Evolutionary conservation across 1,140 invertebrate genomes (phyloP), one percentile per base, ranked within the genome.

Genomic region (Leptopilina boulardi): DNA sequence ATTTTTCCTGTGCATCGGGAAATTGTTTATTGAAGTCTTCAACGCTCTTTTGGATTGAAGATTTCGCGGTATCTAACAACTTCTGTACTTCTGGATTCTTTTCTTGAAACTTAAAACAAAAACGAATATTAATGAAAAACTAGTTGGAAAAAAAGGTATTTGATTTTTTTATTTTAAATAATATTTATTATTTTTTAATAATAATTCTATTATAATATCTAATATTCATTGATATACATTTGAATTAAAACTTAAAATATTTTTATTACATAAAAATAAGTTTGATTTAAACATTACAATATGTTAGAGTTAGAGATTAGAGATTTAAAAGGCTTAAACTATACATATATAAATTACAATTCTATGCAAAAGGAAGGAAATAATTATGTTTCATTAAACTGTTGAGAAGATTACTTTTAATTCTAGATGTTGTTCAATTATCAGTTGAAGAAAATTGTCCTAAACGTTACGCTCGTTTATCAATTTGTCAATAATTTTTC

Each of bases 351-450:
- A n/a, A 18, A 51, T 51, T n/a, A 18, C 47, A 51, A 51, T 51
- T 51, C n/a, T 51, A 18, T 9, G 2, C 34, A 51, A 51, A 51
- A 18, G 42, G 47, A 51, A 51, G 47, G 47, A 51, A 51, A 51
- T 51, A 51, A 51, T 51, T 51, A 51, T 51, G n/a, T 51, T 38
- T 18, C 47, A 51, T 51, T 51, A 51, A 51, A 51, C 15, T 51
- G 47, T 51, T 51, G 47, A 51, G 47, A 18, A 51, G 18, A 51
- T 51, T 51, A 51, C 13, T 51, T 51, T 51, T 51, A 51, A 51
- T 51, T 51, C 47, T 47, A 51, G 47, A n/a, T 51, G 15, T 51
- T 51, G 15, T 51, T 51, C 47, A 18, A n/a, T 18, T 51, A 51
- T 51, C 15, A 18, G 15, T 47, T 47, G 15, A 51, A 51, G 47